These are phyloP conservation scores for Colletes gigas DNA, from an alignment of 1,140 invertebrate genomes.

Conservation along the genomic window DNA sequence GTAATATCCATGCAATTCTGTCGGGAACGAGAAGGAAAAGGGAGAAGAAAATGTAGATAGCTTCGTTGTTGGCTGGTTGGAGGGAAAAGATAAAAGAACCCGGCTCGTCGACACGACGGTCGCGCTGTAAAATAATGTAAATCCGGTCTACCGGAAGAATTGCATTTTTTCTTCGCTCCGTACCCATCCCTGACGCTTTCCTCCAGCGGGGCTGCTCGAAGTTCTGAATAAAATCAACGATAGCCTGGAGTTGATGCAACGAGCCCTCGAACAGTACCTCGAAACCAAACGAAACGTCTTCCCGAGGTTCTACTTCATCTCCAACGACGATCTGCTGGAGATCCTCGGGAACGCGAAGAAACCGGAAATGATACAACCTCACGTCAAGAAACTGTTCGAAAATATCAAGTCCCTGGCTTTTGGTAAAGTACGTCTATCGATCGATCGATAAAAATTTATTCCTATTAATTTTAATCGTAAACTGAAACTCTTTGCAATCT, in stretches of 20 bases:
- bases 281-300: constrained; percentile 92
- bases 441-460: background rate
- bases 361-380: constrained; percentile 90
- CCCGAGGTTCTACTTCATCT: constrained; percentile 93
- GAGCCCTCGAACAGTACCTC: constrained; percentile 90
- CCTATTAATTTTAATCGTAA: too few relatives aligned
- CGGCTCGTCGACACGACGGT: constrained; percentile 36
- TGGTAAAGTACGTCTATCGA: constrained; percentile 80
- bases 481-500: too few relatives aligned
- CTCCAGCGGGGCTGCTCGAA: constrained; percentile 80
- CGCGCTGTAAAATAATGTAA: constrained; percentile 63
- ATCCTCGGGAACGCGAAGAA: constrained; percentile 91
- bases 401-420: constrained; percentile 90
- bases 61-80: background rate
- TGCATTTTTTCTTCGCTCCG: constrained; percentile 57
- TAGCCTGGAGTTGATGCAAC: constrained; percentile 86
- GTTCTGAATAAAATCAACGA: constrained; percentile 85
- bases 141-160: constrained; percentile 56
- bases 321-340: constrained; percentile 93
- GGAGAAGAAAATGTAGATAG: constrained; percentile 4
- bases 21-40: background rate
- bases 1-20: constrained; percentile 18
- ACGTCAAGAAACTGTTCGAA: constrained; percentile 92
- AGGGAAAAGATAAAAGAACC: constrained; percentile 1
- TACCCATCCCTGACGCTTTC: too few relatives aligned